These are phyloP conservation scores for Notodonta dromedarius DNA, from an alignment of 2,888 invertebrate species.

Conservation along the genomic window DNA sequence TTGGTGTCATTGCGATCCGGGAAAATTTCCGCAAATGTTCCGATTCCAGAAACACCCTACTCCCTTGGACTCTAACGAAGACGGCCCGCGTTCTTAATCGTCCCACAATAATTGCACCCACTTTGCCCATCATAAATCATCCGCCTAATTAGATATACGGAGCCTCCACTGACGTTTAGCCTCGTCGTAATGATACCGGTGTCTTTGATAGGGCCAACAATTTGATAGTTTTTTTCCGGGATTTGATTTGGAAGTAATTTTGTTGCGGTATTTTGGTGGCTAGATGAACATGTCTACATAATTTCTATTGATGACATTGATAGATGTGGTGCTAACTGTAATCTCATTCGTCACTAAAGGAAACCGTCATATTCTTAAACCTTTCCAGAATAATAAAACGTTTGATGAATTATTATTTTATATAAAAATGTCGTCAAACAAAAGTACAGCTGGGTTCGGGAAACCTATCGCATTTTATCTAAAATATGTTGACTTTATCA, in stretches of 20 bases:
- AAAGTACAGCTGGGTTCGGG: too few relatives aligned
- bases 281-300: slow-evolving; percentile 27
- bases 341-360: too few relatives aligned
- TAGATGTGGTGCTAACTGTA: slow-evolving; percentile 13
- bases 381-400: too few relatives aligned
- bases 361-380: too few relatives aligned
- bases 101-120: slow-evolving; percentile 58
- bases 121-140: slow-evolving; percentile 65
- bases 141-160: slow-evolving; percentile 59
- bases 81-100: slow-evolving; percentile 50
- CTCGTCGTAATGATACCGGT: slow-evolving; percentile 43
- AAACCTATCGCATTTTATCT: not conserved
- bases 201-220: slow-evolving; percentile 30
- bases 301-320: slow-evolving; percentile 11
- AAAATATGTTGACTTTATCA: not conserved
- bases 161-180: slow-evolving; percentile 45
- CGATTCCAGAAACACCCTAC: slow-evolving; percentile 17
- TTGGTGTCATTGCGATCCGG: not conserved
- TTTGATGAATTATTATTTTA: too few relatives aligned
- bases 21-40: not conserved
- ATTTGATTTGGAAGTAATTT: slow-evolving; percentile 17
- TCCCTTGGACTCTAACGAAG: slow-evolving; percentile 34
- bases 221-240: slow-evolving; percentile 37
- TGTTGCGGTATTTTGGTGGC: slow-evolving; percentile 5
- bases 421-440: too few relatives aligned